These are phyloP conservation scores for Dasyprocta punctata DNA, from an alignment of 2,113 vertebrate species.

Conservation along the genomic window DNA sequence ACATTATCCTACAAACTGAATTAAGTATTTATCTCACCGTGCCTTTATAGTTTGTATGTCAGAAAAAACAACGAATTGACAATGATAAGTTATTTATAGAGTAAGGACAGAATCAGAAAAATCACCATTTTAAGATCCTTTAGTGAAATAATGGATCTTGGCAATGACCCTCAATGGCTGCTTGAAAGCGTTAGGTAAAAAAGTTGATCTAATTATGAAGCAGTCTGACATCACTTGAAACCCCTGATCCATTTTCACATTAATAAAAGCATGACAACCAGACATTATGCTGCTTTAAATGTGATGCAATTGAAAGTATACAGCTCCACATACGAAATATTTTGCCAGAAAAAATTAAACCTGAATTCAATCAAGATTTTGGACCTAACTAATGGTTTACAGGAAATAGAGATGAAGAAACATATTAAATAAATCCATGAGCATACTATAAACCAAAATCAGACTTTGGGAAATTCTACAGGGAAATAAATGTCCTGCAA, in stretches of 20 bases:
- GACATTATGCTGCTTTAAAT: background rate
- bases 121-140: background rate
- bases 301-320: background rate
- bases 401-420: conserved; percentile 52
- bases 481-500: conserved; percentile 3
- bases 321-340: background rate
- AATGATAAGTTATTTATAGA: background rate
- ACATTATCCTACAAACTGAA: background rate
- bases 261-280: background rate
- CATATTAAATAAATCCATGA: conserved; percentile 43
- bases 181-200: background rate
- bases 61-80: background rate
- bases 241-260: background rate
- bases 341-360: conserved; percentile 9
- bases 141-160: conserved; percentile 49
- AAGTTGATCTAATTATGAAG: conserved; percentile 3
- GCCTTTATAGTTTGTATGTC: background rate
- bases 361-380: conserved; percentile 64
- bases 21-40: background rate
- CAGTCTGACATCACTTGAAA: conserved; percentile 29
- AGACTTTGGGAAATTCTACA: conserved; percentile 8
- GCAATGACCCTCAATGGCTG: background rate
- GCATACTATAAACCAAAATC: conserved; percentile 32
- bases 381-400: conserved; percentile 32
- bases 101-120: conserved; percentile 38